Base-by-base conservation (phyloP, 2,797 vertebrate species). In the Microctenopoma steveboyesi region DNA sequence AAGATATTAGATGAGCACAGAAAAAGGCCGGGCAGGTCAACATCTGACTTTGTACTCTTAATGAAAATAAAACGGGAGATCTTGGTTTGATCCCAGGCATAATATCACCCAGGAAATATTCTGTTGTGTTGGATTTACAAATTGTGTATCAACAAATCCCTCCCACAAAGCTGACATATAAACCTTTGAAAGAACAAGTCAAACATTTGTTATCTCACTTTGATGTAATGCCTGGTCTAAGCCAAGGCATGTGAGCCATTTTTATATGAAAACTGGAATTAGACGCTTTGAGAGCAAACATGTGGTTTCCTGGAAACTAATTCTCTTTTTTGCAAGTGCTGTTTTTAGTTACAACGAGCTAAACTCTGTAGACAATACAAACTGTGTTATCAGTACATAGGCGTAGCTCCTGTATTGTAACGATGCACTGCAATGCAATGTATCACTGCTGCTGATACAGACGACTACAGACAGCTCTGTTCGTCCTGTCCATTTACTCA, bases 181-280 rank as follows among this genome's bases (percentile, higher is more conserved):
- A 87, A 84, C 79, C 48, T 76, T 55, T 71, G 69, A 68, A 74
- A 66, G 73, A 62, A 68, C 37, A 83, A 73, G 78, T 88, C 76
- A 85, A 87, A 90, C 75, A 84, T 43, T 79, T 78, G 65, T 70
- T 82, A 82, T 81, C 70, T 87, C 75, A 73, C 69, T 78, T 83
- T 72, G 60, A 86, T 84, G 81, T 56, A 87, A 82, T 78, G 67
- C 55, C 55, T 62, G 39, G 1, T 51, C 16, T 2, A 45, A 62
- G 87, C 88, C 86, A 87, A 88, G 37, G 56, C 76, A 84, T 85
- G 62, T 37, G 27, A 76, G 53, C 12, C 54, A 63, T 81, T 88
- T 76, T 86, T 47, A 77, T 72, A 62, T 71, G 64, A 78, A 83
- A 85, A 79, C 58, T 74, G 47, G 52, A 82, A 85, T 75, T 78